Evolutionary conservation across 2,113 vertebrate species (phyloP).

Genomic region (Scomber japonicus): DNA sequence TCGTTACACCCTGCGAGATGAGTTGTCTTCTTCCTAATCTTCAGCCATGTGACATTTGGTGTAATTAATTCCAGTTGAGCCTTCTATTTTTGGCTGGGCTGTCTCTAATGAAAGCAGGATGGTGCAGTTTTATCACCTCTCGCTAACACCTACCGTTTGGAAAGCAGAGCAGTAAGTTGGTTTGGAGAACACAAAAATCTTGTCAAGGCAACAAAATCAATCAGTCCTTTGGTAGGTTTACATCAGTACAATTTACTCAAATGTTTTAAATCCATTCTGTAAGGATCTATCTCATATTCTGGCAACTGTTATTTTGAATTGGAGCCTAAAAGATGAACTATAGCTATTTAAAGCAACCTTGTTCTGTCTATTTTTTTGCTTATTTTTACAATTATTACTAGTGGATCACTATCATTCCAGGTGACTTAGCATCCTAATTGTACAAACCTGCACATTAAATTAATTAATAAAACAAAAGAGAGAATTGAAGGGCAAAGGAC

Average conservation of each 20-base stretch:
- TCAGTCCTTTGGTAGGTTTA: not conserved
- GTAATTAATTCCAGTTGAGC: conserved; percentile 82
- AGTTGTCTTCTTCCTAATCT: conserved; percentile 75
- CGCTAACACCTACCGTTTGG: conserved; percentile 54
- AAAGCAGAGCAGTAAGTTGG: conserved; percentile 35
- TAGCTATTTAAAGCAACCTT: not conserved
- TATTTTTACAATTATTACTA: no score
- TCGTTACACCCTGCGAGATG: conserved; percentile 64
- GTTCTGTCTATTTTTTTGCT: not conserved
- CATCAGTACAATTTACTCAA: not conserved
- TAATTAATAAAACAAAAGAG: conserved; percentile 49
- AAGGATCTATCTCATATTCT: not conserved
- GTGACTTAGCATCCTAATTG: conserved; percentile 17
- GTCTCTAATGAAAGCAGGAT: conserved; percentile 66
- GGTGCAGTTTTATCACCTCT: conserved; percentile 66
- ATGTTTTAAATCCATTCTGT: not conserved
- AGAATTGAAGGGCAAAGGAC: conserved; percentile 49
- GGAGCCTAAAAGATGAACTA: not conserved
- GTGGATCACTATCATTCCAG: not conserved
- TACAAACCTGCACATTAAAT: conserved; percentile 30
- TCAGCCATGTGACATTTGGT: conserved; percentile 79
- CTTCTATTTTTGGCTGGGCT: conserved; percentile 78
- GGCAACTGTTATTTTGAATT: not conserved
- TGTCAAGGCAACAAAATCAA: conserved; percentile 15
- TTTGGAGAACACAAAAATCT: conserved; percentile 20